Evolutionary conservation across 2,797 vertebrate genomes (phyloP).

Genomic region (Acridotheres tristis): DNA sequence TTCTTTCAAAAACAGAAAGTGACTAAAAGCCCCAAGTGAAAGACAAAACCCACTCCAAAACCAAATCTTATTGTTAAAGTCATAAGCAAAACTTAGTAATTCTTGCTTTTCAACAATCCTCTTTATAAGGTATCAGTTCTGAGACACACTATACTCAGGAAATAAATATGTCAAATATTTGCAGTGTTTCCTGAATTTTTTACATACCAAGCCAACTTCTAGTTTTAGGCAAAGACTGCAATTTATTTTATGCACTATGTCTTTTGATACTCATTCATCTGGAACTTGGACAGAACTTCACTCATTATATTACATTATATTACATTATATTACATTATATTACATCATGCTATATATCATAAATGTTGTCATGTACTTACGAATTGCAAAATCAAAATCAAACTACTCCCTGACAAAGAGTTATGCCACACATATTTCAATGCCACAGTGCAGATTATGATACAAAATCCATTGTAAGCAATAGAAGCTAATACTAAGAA

Average conservation of each 20-base stretch:
- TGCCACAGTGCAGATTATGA: neutral
- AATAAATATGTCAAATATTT: conserved; percentile 1
- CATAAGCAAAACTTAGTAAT: conserved; percentile 15
- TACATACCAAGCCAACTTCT: neutral
- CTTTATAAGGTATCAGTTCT: conserved; percentile 60
- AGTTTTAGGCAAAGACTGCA: neutral
- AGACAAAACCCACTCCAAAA: neutral
- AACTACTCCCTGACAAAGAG: neutral
- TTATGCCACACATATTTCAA: neutral
- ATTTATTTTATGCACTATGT: conserved; percentile 27
- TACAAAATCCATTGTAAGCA: conserved; percentile 40
- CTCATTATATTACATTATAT: neutral
- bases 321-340: no score
- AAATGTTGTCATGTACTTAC: conserved; percentile 43
- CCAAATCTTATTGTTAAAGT: neutral
- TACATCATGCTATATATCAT: neutral
- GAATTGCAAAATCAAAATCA: conserved; percentile 64
- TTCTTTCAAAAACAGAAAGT: conserved; percentile 15
- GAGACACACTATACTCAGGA: conserved; percentile 24
- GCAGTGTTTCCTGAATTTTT: conserved; percentile 10
- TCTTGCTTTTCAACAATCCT: conserved; percentile 39
- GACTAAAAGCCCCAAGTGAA: neutral
- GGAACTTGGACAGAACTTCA: conserved; percentile 45
- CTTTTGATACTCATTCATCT: conserved; percentile 39
- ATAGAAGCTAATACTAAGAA: neutral